Conservation (phyloP, 2,113 vertebrate genomes). For the Ailuropoda melanoleuca region DNA sequence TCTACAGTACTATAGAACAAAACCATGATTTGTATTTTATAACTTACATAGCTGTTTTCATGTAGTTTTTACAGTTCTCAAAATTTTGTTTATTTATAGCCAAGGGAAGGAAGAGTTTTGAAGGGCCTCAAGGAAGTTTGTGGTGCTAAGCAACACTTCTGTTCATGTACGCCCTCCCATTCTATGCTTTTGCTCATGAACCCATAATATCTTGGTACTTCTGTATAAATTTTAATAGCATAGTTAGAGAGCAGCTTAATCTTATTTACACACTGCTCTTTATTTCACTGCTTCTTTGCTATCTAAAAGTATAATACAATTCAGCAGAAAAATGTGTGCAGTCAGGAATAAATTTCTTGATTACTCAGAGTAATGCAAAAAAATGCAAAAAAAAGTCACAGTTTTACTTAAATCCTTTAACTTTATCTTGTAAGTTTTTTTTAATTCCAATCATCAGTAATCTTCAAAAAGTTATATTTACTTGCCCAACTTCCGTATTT, state of each 20-base stretch:
- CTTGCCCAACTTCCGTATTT: constrained; percentile 56
- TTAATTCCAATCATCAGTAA: constrained; percentile 39
- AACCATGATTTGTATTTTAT: background rate
- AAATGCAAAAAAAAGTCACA: constrained; percentile 18
- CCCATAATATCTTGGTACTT: background rate
- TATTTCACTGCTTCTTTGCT: background rate
- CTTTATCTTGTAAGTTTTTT: constrained; percentile 59
- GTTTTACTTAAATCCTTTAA: constrained; percentile 50
- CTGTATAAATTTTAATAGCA: background rate
- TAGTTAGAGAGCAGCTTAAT: background rate
- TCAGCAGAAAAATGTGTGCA: background rate
- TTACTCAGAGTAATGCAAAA: constrained; percentile 25
- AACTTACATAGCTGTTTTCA: background rate
- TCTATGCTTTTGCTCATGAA: background rate
- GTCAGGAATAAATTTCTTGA: constrained; percentile 59
- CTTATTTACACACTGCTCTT: background rate
- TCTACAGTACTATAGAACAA: background rate
- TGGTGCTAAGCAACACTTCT: background rate
- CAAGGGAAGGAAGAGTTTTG: background rate
- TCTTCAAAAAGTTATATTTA: constrained; percentile 63
- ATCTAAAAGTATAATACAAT: background rate
- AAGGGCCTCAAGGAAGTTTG: background rate
- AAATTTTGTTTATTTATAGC: background rate
- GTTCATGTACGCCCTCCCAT: background rate
- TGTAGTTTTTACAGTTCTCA: background rate